Conservation (phyloP, 2,888 invertebrate genomes). For the Himalopsyche kuldschensis region DNA sequence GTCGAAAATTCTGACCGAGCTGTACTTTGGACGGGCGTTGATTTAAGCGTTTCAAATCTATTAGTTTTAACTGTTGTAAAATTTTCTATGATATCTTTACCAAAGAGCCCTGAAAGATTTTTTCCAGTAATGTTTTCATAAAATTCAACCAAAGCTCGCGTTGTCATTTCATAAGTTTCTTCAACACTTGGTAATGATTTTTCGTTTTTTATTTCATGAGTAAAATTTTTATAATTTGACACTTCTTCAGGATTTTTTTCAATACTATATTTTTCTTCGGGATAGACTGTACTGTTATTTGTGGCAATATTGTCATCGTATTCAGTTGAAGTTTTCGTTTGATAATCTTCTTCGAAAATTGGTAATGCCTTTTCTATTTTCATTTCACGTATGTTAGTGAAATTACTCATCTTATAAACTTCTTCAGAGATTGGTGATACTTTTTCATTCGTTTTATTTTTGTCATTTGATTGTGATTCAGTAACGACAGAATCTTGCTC, state of each 20-base stretch:
- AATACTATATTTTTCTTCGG: neutral
- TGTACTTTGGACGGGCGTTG: neutral
- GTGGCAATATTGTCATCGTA: too few relatives aligned
- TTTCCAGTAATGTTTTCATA: neutral
- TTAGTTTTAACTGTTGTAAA: neutral
- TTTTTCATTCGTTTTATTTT: too few relatives aligned
- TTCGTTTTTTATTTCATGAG: neutral
- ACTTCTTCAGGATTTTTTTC: neutral
- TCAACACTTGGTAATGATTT: neutral
- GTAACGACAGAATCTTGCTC: too few relatives aligned
- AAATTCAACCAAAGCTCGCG: neutral
- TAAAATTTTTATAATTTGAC: neutral
- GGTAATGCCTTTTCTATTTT: too few relatives aligned
- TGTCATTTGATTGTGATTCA: too few relatives aligned
- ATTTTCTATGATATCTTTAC: neutral
- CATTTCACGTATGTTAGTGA: too few relatives aligned
- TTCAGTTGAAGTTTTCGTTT: too few relatives aligned
- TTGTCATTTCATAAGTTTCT: neutral
- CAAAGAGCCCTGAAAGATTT: neutral
- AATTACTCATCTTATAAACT: too few relatives aligned
- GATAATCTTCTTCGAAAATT: too few relatives aligned
- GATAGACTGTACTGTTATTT: too few relatives aligned
- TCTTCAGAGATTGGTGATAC: too few relatives aligned
- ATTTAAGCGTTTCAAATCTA: neutral
- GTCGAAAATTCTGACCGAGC: neutral